A percentile compares a stretch with the other conserved stretches of the same genome.
These are phyloP conservation scores for Lonchura striata DNA, from an alignment of 2,113 vertebrate genomes.

Conservation along the genomic window DNA sequence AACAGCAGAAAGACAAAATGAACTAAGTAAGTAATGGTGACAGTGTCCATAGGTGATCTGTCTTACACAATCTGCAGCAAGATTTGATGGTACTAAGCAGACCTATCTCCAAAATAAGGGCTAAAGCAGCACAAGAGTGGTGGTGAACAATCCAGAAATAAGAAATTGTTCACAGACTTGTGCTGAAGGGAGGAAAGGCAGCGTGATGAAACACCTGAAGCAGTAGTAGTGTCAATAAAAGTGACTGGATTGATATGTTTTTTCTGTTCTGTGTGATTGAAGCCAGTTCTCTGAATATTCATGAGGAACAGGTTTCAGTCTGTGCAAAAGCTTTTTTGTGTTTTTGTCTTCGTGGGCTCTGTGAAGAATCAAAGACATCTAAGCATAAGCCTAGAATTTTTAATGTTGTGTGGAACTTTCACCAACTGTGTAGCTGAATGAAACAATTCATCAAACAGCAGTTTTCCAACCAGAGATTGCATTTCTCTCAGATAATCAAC, in stretches of 20 bases:
- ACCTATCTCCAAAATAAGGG: not conserved
- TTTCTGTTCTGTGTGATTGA: not conserved
- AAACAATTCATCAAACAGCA: conserved; percentile 27
- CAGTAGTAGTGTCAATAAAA: not conserved
- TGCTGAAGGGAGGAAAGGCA: not conserved
- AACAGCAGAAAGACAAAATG: not conserved
- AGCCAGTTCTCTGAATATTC: conserved; percentile 27
- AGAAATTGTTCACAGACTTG: not conserved
- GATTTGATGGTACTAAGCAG: not conserved
- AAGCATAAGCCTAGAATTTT: conserved; percentile 17
- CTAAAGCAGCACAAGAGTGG: not conserved
- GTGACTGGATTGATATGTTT: conserved; percentile 10
- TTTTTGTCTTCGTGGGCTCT: not conserved
- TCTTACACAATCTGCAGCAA: not conserved
- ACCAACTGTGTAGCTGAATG: not conserved
- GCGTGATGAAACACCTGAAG: not conserved
- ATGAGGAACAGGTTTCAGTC: conserved; percentile 19
- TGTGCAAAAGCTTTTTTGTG: conserved; percentile 9
- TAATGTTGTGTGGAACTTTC: conserved; percentile 4
- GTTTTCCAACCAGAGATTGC: not conserved
- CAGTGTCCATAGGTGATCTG: not conserved
- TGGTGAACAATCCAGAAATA: not conserved
- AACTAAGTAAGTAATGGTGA: not conserved
- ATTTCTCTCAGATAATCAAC: conserved; percentile 39
- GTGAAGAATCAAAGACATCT: conserved; percentile 29